Base-by-base conservation (phyloP, 2,797 vertebrate species). In the Erpetoichthys calabaricus region DNA sequence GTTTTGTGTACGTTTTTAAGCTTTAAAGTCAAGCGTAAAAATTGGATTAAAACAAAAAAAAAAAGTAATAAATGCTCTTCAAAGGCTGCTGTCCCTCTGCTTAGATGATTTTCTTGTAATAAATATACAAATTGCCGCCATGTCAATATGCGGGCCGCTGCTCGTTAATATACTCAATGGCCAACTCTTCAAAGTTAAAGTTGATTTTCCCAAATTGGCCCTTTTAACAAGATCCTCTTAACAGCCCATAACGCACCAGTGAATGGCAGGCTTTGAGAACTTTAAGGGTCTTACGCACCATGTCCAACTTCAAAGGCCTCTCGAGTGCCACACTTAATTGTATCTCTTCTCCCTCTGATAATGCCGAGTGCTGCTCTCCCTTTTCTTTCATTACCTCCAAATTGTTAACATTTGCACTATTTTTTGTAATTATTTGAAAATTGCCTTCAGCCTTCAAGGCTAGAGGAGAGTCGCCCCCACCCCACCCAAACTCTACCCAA, bases 241-340 rank as follows among this genome's bases (percentile, higher is more conserved):
- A 78, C 69, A 75, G 68, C 71, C 73, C 70, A 68, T 81, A 81
- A 82, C 74, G 65, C 67, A 65, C 63, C 47, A 66, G 47, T 43
- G 5, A 79, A 75, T 67, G 68, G 74, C 76, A 67, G 70, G 43
- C 52, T 76, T 76, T 77, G 69, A 70, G 75, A 71, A 69, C 77
- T 75, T 75, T 62, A 69, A 80, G 76, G 67, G 72, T 77, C 72
- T 75, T 83, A 74, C 65, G 70, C 69, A 75, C 77, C 75, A 60
- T 65, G 86, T 81, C 70, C 60, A 63, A 83, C 89, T 86, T 87
- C 89, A 91, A 91, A 92, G 87, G 75, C 68, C 61, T 61, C 77
- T 79, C 83, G 79, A 76, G 85, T 71, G 58, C 79, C 67, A 75
- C 79, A 74, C 80, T 88, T 82, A 83, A 85, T 85, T 82, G 67